Evolutionary conservation across 2,888 invertebrate genomes (phyloP), one percentile per base, ranked within the genome.

Genomic region (Fissipunctia ypsillon): DNA sequence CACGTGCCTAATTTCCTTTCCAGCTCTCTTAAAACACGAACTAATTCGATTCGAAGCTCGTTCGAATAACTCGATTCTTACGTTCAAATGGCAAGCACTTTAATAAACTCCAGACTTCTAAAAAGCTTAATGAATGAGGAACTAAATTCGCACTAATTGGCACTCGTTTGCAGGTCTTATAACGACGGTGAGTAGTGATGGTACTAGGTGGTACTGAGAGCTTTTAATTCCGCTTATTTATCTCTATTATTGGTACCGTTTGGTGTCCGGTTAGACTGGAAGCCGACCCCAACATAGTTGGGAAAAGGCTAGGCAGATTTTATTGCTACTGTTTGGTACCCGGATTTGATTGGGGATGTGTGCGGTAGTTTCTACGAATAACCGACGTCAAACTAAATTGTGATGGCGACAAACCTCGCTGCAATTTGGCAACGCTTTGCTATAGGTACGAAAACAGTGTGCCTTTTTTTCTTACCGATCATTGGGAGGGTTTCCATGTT

Each of bases 121-220:
- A 68, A 84, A 71, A 69, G 64, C 45, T 38, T 38, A 64, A 76
- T 77, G 38, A 65, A 74, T 60, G 61, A 41, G 56, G 73, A 73
- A 83, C 59, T 80, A 70, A 85, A 80, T 73, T 73, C 48, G 43
- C 45, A 19, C 73, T 86, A 84, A 81, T 84, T 84, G 78, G 59
- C 16, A 45, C 84, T 85, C 69, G 68, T 76, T 78, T 45, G 70
- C 63, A 61, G 57, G 54, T 59, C 59, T 41, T 74, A 50, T 68
- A 54, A 57, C 48, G 35, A 48, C 19, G 25, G 38, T 12, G 48
- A 43, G 7, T 14, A 45, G 28, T 43, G 50, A 52, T 41, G 54
- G n/a, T 14, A 67, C 67, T 48, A n/a, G 14, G 9, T 50, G 31
- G 45, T 60, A 41, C 41, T 28, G 5, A 25, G 31, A 12, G 45